These are phyloP conservation scores for Misgurnus mizolepis DNA, from an alignment of 2,113 vertebrate species.

Conservation along the genomic window DNA sequence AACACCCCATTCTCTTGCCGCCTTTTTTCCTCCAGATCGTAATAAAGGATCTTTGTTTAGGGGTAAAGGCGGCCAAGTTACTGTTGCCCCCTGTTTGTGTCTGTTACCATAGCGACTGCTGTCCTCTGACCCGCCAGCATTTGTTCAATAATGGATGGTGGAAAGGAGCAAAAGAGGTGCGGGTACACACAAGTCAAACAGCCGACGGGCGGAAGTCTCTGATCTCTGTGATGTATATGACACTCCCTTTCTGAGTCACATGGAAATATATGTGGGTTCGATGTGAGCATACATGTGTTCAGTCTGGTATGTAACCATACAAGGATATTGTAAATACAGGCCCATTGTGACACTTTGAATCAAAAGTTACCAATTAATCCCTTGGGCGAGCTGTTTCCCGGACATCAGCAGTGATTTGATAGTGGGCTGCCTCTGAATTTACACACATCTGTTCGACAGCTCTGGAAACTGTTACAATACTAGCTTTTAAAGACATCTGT, in stretches of 20 bases:
- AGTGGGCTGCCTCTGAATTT: background rate
- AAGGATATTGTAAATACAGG: conserved; percentile 31
- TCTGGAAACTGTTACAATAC: background rate
- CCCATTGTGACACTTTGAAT: background rate
- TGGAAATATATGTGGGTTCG: conserved; percentile 14
- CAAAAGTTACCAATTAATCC: background rate
- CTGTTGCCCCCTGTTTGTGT: conserved; percentile 75
- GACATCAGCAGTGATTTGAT: background rate
- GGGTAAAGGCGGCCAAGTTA: conserved; percentile 29
- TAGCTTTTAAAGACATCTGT: conserved; percentile 6
- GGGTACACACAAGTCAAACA: background rate
- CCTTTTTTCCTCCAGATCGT: background rate
- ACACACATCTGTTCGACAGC: background rate
- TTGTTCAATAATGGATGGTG: conserved; percentile 5
- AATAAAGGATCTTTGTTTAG: conserved; percentile 49
- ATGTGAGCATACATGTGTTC: conserved; percentile 6
- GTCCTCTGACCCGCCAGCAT: conserved; percentile 47
- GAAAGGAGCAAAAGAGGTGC: background rate
- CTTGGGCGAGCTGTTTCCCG: background rate
- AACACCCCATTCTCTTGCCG: background rate
- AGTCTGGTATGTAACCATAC: conserved; percentile 33
- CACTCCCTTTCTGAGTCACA: conserved; percentile 2
- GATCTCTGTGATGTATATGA: background rate
- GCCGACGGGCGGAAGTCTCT: conserved; percentile 12
- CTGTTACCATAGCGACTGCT: conserved; percentile 64